Evolutionary conservation across 2,888 invertebrate species (phyloP), one percentile per base, ranked within the genome.

Genomic region (Lucinisca nassula): DNA sequence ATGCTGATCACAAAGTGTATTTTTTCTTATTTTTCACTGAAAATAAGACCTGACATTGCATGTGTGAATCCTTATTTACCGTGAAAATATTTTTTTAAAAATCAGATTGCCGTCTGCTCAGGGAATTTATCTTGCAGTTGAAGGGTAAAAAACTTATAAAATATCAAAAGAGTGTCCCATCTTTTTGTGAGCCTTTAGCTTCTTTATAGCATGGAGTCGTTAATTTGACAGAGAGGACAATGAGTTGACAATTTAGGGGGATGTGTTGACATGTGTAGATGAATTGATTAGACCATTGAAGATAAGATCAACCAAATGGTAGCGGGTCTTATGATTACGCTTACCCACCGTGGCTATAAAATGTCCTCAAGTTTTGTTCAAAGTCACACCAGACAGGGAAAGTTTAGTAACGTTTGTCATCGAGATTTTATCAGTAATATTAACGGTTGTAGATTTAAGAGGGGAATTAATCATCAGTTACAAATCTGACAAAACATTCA

Each of bases 391-490:
- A 67, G 35, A 67, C 35, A 17, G 3, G 35, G 67, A 58, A 58
- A 35, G 35, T 67, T 67, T 21, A 67, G 35, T 67, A 30, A 21
- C 35, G 30, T 67, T 35, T 67, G 67, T 67, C 67, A 67, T 35
- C 35, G 24, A 6, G 67, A 67, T 67, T 35, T 67, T 67, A 67
- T 67, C 67, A 21, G 8, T 67, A 67, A 67, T 67, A 67, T 67
- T 67, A 67, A 67, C 67, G 67, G 67, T 67, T 32, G 67, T 67
- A 67, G 67, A 67, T 67, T 67, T 35, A 35, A 35, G 67, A 67
- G 32, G 35, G 35, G 67, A 27, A 67, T 67, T 35, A 67, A 67
- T 67, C 35, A 67, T 10, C 21, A 35, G 67, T 67, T 30, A 12
- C 67, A 30, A 67, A 35, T 67, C 6, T 61, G 61, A 61, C 27